phyloP scores from a whole-genome alignment of 2,113 vertebrate species.

The Petrocephalus zakoni region DNA sequence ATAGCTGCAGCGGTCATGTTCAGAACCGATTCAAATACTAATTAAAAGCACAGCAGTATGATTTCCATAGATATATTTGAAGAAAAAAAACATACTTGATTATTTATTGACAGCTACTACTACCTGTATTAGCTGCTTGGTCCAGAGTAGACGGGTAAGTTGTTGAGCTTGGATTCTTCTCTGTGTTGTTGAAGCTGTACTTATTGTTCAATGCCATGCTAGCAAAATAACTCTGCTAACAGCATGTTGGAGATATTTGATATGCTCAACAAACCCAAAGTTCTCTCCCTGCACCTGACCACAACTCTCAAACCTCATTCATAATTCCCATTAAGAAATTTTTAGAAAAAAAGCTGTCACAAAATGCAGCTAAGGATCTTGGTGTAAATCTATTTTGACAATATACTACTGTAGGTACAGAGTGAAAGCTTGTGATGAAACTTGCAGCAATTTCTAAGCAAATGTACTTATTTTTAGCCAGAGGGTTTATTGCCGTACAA shows the following conservation, averaged over 20 bases:
- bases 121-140: background rate
- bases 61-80: background rate
- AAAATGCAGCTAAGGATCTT: background rate
- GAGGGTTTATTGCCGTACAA: background rate
- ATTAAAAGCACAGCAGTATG: background rate
- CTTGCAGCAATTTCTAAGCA: background rate
- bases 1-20: background rate
- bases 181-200: background rate
- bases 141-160: background rate
- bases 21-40: background rate
- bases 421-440: background rate
- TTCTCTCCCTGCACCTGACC: background rate
- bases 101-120: background rate
- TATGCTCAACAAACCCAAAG: background rate
- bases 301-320: background rate
- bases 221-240: background rate
- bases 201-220: background rate
- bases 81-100: background rate
- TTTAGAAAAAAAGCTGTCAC: background rate
- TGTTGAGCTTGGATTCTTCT: background rate
- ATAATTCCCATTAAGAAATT: background rate
- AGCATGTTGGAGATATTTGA: background rate
- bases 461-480: background rate
- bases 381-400: background rate
- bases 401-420: background rate